Evolutionary conservation across 2,888 invertebrate species (phyloP), one percentile per base, ranked within the genome.

Genomic region (Caenorhabditis becei): DNA sequence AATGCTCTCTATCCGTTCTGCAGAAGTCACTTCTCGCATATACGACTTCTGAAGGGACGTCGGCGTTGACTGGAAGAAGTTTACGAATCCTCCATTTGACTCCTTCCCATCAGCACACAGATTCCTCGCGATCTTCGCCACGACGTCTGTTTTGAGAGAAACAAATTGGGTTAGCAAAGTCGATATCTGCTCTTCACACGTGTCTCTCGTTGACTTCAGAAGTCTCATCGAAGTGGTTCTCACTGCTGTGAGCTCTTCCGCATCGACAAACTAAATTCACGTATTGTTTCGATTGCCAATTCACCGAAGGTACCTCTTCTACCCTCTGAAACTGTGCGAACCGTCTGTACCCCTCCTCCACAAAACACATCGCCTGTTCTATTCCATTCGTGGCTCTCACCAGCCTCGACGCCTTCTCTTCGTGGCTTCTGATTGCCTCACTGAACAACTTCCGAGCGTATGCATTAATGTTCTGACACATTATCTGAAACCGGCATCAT

Each of bases 321-420:
- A 80, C 26, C 23, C 80, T 56, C 24, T 80, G 66, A 44, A 80
- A 80, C 23, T 80, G 77, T 10, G 80, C 75, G 14, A 77, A 80
- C 23, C 80, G 11, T 18, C 65, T 23, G 23, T 80, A 80, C 7
- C 82, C 72, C 23, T 85, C 85, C 26, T 83, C 82, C 20, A 83
- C 74, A 51, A 81, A 85, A 59, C 78, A 77, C 66, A 83, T 74
- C 11, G 85, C 77, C 44, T 85, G 83, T 35, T 85, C 85, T 10
- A 85, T 80, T 41, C 85, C 85, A 66, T 85, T 85, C 20, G 80
- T 77, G 11, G 83, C 85, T 24, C 85, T 62, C 11, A 82, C 77
- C 14, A 83, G 23, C 16, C 83, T 32, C n/a, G 74, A 80, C 4
- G 61, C 35, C n/a, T 80, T 71, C 28, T 82, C 79, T 16, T 75